Conservation (phyloP, 2,888 invertebrate genomes). For the Ormyrus labotus region DNA sequence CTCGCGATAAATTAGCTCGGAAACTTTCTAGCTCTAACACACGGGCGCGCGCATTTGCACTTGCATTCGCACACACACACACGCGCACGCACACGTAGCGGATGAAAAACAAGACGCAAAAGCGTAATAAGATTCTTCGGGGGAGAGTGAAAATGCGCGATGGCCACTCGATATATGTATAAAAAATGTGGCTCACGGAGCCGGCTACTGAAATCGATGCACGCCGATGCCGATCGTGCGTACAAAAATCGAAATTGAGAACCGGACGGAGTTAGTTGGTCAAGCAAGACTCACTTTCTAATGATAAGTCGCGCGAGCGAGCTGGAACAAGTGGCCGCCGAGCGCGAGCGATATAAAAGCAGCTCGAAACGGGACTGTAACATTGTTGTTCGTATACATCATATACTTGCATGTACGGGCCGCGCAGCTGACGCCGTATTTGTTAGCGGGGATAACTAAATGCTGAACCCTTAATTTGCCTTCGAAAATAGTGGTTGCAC, state of each 20-base stretch:
- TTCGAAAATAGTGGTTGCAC: no score
- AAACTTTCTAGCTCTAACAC: constrained; percentile 8
- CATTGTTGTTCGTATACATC: neutral
- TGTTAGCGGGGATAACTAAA: no score
- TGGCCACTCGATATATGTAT: neutral
- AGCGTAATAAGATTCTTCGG: constrained; percentile 25
- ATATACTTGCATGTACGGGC: neutral
- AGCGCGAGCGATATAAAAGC: neutral
- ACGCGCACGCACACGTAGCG: neutral
- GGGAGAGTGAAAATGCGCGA: constrained; percentile 23
- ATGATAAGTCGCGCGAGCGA: constrained; percentile 31
- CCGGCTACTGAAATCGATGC: constrained; percentile 20
- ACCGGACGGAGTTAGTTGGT: constrained; percentile 57
- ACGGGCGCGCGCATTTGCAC: neutral
- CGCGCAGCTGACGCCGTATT: no score
- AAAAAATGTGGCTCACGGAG: constrained; percentile 1
- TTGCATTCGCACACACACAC: no score
- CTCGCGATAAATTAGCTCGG: constrained; percentile 10
- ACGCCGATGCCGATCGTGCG: neutral
- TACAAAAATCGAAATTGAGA: constrained; percentile 50
- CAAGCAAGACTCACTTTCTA: constrained; percentile 58
- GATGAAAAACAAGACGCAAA: constrained; percentile 39
- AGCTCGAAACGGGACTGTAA: neutral
- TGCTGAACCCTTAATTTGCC: no score
- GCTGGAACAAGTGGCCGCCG: neutral